Evolutionary conservation across 2,888 invertebrate species (phyloP).

Genomic region (Zaprionus bogoriensis): DNA sequence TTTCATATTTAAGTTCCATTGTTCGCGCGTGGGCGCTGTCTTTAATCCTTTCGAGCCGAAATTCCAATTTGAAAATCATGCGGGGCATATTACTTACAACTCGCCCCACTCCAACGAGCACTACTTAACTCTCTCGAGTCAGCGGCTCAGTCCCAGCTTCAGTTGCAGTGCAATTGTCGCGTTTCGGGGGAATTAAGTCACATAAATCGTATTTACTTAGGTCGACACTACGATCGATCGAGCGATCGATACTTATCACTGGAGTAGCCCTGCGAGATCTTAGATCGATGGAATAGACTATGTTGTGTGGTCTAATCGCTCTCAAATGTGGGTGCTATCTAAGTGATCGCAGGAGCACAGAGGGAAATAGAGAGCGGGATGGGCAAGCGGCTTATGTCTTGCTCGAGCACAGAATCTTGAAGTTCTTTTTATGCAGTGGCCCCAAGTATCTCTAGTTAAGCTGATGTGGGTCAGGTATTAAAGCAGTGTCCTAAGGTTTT

Average conservation of each 20-base stretch:
- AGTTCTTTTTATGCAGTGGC: neutral
- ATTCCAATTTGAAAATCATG: conserved; percentile 40
- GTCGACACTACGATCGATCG: conserved; percentile 8
- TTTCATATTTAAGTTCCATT: conserved; percentile 68
- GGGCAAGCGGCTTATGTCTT: conserved; percentile 30
- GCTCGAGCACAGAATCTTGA: neutral
- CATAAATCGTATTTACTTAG: conserved; percentile 63
- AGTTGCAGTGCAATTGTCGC: conserved; percentile 50
- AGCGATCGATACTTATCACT: conserved; percentile 54
- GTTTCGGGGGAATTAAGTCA: conserved; percentile 62
- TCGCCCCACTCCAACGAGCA: too few species aligned
- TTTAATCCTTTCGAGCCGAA: conserved; percentile 57
- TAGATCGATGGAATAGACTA: too few species aligned
- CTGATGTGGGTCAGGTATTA: too few species aligned
- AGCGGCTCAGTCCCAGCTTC: neutral
- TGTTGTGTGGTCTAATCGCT: conserved; percentile 41
- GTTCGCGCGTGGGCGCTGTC: conserved; percentile 50
- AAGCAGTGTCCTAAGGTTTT: too few species aligned
- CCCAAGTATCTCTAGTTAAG: neutral
- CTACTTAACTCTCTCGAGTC: neutral
- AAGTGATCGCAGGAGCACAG: too few species aligned
- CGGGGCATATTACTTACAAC: conserved; percentile 59
- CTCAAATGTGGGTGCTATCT: conserved; percentile 28
- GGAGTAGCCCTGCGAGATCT: conserved; percentile 18
- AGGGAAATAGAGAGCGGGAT: too few species aligned